A percentile compares a stretch with the other conserved stretches of the same genome.
These are phyloP conservation scores for Pelosia muscerda DNA, from an alignment of 2,888 invertebrate species.

Conservation along the genomic window DNA sequence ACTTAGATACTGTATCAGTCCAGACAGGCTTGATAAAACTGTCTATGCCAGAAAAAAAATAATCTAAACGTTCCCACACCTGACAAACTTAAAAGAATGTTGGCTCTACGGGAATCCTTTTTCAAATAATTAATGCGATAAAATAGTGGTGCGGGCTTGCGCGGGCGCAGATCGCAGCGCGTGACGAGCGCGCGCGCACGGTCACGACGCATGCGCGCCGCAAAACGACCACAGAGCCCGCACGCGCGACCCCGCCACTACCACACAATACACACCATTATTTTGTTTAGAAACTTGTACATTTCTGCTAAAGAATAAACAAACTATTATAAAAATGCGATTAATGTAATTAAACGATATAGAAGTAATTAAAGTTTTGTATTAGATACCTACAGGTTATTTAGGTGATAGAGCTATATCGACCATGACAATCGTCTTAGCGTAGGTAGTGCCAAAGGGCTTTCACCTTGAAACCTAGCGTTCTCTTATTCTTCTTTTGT, in stretches of 20 bases:
- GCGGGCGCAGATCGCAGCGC: constrained; percentile 72
- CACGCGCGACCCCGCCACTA: constrained; percentile 76
- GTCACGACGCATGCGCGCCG: constrained; percentile 82
- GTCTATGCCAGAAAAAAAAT: constrained; percentile 20
- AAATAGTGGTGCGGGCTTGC: constrained; percentile 79
- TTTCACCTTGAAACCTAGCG: too few relatives aligned
- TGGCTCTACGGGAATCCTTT: constrained; percentile 79
- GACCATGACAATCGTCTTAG: too few relatives aligned
- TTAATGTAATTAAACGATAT: neutral
- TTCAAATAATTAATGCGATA: constrained; percentile 87
- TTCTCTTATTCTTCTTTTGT: too few relatives aligned
- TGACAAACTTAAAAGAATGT: constrained; percentile 73
- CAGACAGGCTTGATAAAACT: constrained; percentile 3
- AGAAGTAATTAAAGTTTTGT: neutral
- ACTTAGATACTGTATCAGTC: neutral
- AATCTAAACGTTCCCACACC: constrained; percentile 67
- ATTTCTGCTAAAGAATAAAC: constrained; percentile 33
- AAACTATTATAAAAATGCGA: neutral
- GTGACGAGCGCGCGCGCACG: constrained; percentile 83
- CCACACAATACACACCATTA: constrained; percentile 38
- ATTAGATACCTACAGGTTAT: too few relatives aligned
- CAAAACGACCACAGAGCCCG: constrained; percentile 73
- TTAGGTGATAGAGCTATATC: too few relatives aligned
- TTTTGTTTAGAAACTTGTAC: constrained; percentile 38
- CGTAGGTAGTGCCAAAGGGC: too few relatives aligned